A percentile compares a stretch with the other conserved stretches of the same genome.
phyloP scores from a whole-genome alignment of 1,140 invertebrate species.

The Sycobia sp. region DNA sequence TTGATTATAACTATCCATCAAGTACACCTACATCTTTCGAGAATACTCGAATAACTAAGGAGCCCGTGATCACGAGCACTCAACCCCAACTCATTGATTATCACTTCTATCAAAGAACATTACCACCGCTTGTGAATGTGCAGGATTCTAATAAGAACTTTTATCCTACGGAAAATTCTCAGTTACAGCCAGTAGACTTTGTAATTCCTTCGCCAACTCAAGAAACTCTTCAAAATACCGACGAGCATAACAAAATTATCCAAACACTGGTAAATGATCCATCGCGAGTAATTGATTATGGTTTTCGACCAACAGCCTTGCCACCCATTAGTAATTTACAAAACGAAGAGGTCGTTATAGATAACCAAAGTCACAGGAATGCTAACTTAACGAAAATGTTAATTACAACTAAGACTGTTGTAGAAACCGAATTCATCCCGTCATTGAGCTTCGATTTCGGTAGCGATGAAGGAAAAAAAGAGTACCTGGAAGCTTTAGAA shows the following conservation, averaged over 20 bases:
- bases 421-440: conserved; percentile 54
- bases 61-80: background rate
- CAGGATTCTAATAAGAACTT: too few species aligned
- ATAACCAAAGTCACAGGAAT: background rate
- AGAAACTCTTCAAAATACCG: background rate
- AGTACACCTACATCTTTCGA: background rate
- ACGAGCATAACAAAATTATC: background rate
- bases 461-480: conserved; percentile 46
- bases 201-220: background rate
- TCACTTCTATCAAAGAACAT: too few species aligned
- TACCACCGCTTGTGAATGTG: too few species aligned
- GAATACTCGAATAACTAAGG: background rate
- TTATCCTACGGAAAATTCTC: too few species aligned
- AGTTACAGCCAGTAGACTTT: too few species aligned
- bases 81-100: too few species aligned
- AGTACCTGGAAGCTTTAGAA: conserved; percentile 51
- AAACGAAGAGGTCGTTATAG: background rate
- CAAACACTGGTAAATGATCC: background rate
- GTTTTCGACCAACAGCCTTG: background rate
- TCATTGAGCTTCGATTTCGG: conserved; percentile 53
- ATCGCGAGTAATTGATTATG: background rate
- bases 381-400: background rate
- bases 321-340: background rate
- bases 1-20: background rate
- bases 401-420: conserved; percentile 24